A percentile compares a stretch with the other conserved stretches of the same genome.
These are phyloP conservation scores for Mercenaria mercenaria DNA, from an alignment of 1,140 invertebrate species.

Conservation along the genomic window DNA sequence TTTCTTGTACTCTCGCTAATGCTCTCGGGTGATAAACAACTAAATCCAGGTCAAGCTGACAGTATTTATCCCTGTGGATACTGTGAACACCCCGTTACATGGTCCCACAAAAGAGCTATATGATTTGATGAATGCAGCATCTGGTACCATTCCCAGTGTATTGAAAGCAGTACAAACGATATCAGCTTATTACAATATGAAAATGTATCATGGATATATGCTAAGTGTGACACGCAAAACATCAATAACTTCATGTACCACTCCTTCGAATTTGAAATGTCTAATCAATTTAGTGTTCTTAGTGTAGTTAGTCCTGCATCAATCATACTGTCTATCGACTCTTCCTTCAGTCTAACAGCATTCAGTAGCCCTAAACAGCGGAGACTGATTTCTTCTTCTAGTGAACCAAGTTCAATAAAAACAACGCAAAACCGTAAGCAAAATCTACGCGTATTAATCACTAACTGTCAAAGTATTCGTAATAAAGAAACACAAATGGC, in stretches of 20 bases:
- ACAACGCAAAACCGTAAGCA: too few species aligned
- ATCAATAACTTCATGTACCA: background rate
- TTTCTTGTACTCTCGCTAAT: background rate
- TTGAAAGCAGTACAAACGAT: slow-evolving; percentile 25
- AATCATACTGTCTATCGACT: too few species aligned
- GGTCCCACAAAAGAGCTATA: background rate
- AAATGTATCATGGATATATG: slow-evolving; percentile 45
- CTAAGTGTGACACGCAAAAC: slow-evolving; percentile 24
- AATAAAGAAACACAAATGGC: too few species aligned
- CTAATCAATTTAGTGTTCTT: background rate
- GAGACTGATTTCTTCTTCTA: too few species aligned
- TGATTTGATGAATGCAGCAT: slow-evolving; percentile 35
- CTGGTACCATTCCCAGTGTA: slow-evolving; percentile 49
- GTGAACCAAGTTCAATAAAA: too few species aligned
- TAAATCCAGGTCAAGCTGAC: background rate
- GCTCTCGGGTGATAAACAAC: background rate
- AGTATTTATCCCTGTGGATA: background rate
- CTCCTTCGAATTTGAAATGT: background rate
- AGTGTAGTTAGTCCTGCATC: too few species aligned
- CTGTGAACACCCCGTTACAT: slow-evolving; percentile 7
- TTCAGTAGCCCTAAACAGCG: too few species aligned
- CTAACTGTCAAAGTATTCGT: too few species aligned
- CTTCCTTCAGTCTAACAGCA: too few species aligned
- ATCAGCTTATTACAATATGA: slow-evolving; percentile 30
- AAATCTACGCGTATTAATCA: too few species aligned